These are phyloP conservation scores for Premnoplex brunnescens DNA, from an alignment of 2,797 vertebrate genomes.

Conservation along the genomic window DNA sequence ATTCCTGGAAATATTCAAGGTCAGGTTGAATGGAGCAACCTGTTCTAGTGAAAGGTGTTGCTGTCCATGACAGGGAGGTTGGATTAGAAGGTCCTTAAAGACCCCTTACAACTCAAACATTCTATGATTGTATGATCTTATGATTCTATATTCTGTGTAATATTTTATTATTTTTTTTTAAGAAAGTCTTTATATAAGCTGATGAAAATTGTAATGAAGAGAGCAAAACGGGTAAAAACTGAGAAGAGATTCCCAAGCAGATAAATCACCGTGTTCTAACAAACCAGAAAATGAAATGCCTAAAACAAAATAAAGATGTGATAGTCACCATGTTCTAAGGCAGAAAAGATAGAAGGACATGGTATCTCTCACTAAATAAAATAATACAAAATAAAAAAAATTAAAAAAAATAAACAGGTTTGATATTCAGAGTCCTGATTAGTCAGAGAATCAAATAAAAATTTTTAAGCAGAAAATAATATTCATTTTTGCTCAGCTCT, in stretches of 20 bases:
- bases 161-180: neutral
- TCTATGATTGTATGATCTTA: neutral
- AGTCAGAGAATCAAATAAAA: neutral
- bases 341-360: neutral
- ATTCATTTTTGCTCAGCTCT: neutral
- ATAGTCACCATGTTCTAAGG: neutral
- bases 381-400: neutral
- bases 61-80: neutral
- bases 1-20: neutral
- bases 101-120: neutral
- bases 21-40: neutral
- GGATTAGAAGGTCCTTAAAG: neutral
- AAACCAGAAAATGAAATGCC: conserved; percentile 14
- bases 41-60: neutral
- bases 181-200: conserved; percentile 11
- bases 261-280: neutral
- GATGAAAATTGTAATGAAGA: conserved; percentile 4
- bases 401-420: neutral
- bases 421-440: neutral
- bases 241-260: neutral
- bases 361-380: neutral
- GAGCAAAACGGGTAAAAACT: neutral
- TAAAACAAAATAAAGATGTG: neutral
- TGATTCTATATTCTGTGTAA: neutral
- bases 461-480: neutral